Conservation (phyloP, 2,888 invertebrate genomes). For the Apamea crenata region DNA sequence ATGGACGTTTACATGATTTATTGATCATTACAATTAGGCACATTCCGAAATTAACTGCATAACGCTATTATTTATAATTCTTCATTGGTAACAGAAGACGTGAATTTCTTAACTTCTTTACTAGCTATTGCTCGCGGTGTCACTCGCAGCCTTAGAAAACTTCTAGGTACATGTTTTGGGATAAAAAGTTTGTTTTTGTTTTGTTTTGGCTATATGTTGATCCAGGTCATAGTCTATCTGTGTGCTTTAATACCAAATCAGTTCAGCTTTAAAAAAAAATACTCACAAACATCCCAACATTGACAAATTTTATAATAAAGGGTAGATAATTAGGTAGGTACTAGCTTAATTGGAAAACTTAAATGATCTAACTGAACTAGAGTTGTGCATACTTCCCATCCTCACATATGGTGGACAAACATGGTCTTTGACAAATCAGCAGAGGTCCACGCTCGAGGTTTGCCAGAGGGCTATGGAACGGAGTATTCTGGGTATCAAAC, state of each 20-base stretch:
- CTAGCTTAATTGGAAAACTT: not conserved
- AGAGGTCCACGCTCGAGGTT: no score
- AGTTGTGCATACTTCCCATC: conserved; percentile 15
- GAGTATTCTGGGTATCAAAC: no score
- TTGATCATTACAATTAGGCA: conserved; percentile 42
- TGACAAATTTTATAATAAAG: not conserved
- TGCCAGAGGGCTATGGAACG: no score
- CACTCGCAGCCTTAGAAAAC: not conserved
- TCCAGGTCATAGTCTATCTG: not conserved
- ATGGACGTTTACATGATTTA: conserved; percentile 56
- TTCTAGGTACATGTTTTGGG: not conserved
- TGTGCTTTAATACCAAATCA: not conserved
- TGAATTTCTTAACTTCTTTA: conserved; percentile 2
- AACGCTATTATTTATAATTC: conserved; percentile 10
- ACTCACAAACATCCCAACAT: not conserved
- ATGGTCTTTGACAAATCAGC: no score
- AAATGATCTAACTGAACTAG: conserved; percentile 25
- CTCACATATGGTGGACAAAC: no score
- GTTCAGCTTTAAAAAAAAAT: not conserved
- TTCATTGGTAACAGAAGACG: not conserved
- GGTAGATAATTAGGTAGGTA: not conserved
- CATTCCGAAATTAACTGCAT: conserved; percentile 37
- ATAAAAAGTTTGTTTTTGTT: no score
- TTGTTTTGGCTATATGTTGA: not conserved
- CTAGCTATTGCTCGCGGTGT: not conserved